Conservation (phyloP, 2,113 vertebrate genomes). For the Carassius gibelio region DNA sequence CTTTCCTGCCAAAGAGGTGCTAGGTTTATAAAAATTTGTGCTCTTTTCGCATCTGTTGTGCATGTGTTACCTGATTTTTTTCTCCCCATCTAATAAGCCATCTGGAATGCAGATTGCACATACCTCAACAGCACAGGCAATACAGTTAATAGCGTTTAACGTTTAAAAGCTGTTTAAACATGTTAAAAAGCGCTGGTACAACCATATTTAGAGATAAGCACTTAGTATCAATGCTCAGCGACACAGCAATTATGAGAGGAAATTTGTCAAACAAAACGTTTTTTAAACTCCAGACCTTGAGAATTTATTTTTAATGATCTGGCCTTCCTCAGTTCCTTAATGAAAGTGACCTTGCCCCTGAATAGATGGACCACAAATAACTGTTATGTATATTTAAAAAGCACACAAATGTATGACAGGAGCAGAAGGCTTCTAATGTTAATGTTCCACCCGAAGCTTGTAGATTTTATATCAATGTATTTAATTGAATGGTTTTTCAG, state of each 20-base stretch:
- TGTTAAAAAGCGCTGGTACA: slow-evolving; percentile 31
- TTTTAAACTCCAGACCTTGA: slow-evolving; percentile 3
- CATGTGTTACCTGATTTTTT: slow-evolving; percentile 58
- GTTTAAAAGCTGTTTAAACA: slow-evolving; percentile 46
- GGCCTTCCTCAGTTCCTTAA: not conserved
- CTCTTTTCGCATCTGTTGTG: slow-evolving; percentile 59
- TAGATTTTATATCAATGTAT: not conserved
- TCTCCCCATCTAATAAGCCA: slow-evolving; percentile 47
- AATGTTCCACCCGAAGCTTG: not conserved
- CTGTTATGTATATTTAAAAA: not conserved
- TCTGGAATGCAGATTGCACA: slow-evolving; percentile 59
- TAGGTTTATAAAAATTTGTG: slow-evolving; percentile 45
- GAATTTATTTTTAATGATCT: slow-evolving; percentile 26
- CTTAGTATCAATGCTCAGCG: slow-evolving; percentile 29
- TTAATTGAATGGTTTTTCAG: not conserved
- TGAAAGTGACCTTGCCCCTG: slow-evolving; percentile 3
- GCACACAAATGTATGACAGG: not conserved
- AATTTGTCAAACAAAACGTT: slow-evolving; percentile 34
- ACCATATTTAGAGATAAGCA: slow-evolving; percentile 41
- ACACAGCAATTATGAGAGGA: slow-evolving; percentile 13
- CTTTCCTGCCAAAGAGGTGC: slow-evolving; percentile 44
- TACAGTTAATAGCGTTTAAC: slow-evolving; percentile 44
- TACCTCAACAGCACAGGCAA: slow-evolving; percentile 46
- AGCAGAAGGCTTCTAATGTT: not conserved
- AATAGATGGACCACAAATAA: not conserved